These are phyloP conservation scores for Platysternon megacephalum DNA, from an alignment of 2,113 vertebrate species.

Conservation along the genomic window DNA sequence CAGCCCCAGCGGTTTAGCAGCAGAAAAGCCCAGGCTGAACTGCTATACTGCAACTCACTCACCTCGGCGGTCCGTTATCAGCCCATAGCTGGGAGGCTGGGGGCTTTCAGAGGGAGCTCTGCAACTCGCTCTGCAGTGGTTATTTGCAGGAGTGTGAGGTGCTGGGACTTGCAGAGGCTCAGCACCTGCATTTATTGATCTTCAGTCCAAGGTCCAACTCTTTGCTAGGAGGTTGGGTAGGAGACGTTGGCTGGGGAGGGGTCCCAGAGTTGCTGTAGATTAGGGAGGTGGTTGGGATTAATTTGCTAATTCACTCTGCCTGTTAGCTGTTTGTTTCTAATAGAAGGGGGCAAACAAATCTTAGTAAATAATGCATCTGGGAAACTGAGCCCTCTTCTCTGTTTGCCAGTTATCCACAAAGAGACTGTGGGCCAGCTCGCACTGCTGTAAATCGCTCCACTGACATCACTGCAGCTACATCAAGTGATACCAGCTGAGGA, in stretches of 20 bases:
- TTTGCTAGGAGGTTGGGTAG: accelerated
- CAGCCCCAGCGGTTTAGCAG: background rate
- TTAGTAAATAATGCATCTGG: accelerated
- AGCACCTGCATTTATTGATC: background rate
- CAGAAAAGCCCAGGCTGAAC: background rate
- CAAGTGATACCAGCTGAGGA: no score
- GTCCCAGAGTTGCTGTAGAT: accelerated
- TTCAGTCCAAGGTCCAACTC: accelerated
- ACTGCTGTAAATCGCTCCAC: accelerated
- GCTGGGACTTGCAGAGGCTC: accelerated
- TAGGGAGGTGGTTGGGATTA: accelerated
- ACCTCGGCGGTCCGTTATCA: background rate
- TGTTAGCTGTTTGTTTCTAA: background rate
- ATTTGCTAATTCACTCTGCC: background rate
- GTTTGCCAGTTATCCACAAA: accelerated
- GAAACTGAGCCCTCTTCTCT: accelerated
- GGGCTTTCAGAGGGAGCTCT: background rate
- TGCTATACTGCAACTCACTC: background rate
- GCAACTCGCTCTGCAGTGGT: background rate
- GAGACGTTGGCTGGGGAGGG: background rate
- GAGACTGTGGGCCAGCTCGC: accelerated
- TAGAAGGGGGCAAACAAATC: background rate
- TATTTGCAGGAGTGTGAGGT: background rate
- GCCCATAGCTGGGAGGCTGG: background rate
- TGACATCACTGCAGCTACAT: no score